Conservation (phyloP, 1,140 invertebrate species). For the Pollicipes pollicipes region DNA sequence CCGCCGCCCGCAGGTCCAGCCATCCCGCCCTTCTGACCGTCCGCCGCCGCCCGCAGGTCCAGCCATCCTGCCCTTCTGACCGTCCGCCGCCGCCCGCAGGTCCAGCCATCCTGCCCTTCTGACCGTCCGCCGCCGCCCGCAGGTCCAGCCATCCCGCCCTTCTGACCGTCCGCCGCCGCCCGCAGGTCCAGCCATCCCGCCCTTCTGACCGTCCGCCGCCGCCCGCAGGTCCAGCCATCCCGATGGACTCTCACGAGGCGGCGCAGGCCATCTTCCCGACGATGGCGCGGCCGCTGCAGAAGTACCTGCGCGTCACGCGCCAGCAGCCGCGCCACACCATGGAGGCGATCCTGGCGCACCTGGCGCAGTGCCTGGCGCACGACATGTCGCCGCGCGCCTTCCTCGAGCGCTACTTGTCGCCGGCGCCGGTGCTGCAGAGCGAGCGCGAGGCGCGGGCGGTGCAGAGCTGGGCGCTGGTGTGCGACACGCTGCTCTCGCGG, state of each 20-base stretch:
- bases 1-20: too few species aligned
- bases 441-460: slow-evolving; percentile 44
- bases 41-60: too few species aligned
- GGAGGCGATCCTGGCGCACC: slow-evolving; percentile 68
- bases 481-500: slow-evolving; percentile 63
- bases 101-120: too few species aligned
- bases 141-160: too few species aligned
- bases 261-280: slow-evolving; percentile 94
- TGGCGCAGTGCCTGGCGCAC: slow-evolving; percentile 75
- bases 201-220: too few species aligned
- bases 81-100: too few species aligned
- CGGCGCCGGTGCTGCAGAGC: slow-evolving; percentile 46
- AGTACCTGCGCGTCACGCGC: slow-evolving; percentile 82
- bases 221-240: slow-evolving; percentile 20
- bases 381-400: slow-evolving; percentile 86
- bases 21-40: too few species aligned
- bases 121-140: too few species aligned
- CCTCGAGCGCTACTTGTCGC: slow-evolving; percentile 65
- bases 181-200: too few species aligned
- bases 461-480: slow-evolving; percentile 78
- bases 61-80: too few species aligned
- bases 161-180: too few species aligned
- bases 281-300: slow-evolving; percentile 83
- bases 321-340: slow-evolving; percentile 89
- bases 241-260: slow-evolving; percentile 84